Percentiles rank a stretch among this genome's conserved stretches.
phyloP scores from a whole-genome alignment of 2,797 vertebrate genomes.

The Threskiornis aethiopicus region DNA sequence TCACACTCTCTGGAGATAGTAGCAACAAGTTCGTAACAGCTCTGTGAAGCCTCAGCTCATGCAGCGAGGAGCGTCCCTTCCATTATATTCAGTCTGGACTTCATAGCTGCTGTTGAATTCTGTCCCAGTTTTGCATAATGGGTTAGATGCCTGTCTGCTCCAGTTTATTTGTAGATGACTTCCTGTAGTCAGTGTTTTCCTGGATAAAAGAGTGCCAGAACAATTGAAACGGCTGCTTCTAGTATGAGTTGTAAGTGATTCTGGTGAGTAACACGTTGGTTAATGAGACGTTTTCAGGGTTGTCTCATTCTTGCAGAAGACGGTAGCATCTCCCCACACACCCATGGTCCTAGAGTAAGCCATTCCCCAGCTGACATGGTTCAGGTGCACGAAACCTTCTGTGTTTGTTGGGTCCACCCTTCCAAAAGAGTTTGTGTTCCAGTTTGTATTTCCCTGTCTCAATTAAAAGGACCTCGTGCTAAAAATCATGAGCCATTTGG shows the following conservation, averaged over 20 bases:
- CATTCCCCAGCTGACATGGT: accelerated
- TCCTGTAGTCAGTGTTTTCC: background rate
- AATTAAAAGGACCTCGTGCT: background rate
- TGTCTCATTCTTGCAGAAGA: background rate
- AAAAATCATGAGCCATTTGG: background rate
- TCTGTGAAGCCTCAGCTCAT: background rate
- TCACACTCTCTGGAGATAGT: background rate
- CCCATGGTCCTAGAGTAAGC: background rate
- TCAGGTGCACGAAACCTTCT: background rate
- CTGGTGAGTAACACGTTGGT: background rate
- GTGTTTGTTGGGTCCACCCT: background rate
- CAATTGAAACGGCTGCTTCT: background rate
- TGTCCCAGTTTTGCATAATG: background rate
- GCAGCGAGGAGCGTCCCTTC: background rate
- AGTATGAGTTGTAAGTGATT: background rate
- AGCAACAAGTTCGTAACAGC: background rate
- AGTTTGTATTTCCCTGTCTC: background rate
- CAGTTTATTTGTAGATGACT: background rate
- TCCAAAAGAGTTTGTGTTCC: background rate
- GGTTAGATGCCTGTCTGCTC: background rate
- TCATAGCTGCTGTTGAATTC: background rate
- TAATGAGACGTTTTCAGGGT: background rate
- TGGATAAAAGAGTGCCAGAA: background rate
- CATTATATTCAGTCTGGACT: background rate
- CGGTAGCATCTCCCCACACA: accelerated